Percentiles rank a stretch among this genome's conserved stretches.
phyloP scores from a whole-genome alignment of 2,888 invertebrate genomes.

The Lymantria monacha region DNA sequence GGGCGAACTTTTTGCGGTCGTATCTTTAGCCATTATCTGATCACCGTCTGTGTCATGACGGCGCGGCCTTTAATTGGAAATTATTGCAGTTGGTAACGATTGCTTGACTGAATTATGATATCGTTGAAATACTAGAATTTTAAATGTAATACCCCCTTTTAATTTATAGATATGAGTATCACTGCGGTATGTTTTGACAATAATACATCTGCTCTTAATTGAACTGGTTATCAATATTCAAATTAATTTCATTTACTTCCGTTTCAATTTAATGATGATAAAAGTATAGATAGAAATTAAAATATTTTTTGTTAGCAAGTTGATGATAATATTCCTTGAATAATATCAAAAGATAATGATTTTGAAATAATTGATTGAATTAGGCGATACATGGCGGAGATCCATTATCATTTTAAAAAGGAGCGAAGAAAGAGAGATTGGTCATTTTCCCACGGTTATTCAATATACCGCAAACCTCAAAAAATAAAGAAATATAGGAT shows the following conservation, averaged over 20 bases:
- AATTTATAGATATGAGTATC: constrained; percentile 17
- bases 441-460: too few species aligned
- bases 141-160: constrained; percentile 27
- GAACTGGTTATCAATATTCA: constrained; percentile 1
- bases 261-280: background rate
- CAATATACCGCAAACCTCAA: too few species aligned
- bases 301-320: too few species aligned
- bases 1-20: constrained; percentile 34
- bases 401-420: too few species aligned
- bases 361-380: too few species aligned
- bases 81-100: constrained; percentile 60
- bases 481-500: too few species aligned
- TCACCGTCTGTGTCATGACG: constrained; percentile 40
- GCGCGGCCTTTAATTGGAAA: constrained; percentile 63
- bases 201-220: constrained; percentile 14
- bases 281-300: too few species aligned
- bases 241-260: background rate
- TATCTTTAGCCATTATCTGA: constrained; percentile 40
- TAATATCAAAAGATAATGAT: too few species aligned
- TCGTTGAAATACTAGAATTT: constrained; percentile 51
- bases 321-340: too few species aligned
- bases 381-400: too few species aligned
- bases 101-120: constrained; percentile 62
- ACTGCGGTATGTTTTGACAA: constrained; percentile 25
- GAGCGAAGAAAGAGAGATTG: too few species aligned